Evolutionary conservation across 2,888 invertebrate genomes (phyloP), one percentile per base, ranked within the genome.

Genomic region (Nipponacmea schrenckii): DNA sequence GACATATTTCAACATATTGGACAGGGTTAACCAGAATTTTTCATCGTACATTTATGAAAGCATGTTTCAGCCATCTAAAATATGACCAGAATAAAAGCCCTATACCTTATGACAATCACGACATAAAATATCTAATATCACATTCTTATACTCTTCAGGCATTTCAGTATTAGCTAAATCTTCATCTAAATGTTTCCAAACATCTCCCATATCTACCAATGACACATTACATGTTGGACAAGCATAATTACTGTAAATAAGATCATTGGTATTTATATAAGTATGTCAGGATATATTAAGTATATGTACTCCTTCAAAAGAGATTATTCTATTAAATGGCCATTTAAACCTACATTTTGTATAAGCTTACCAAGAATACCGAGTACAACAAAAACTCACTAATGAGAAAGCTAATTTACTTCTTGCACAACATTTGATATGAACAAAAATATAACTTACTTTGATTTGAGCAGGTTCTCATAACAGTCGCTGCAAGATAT

Each of bases 91-190:
- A n/a, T n/a, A n/a, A n/a, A n/a, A n/a, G n/a, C n/a, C n/a, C n/a
- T n/a, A 68, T 89, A 95, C 95, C 92, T 94, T 93, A 88, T 96
- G 96, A 88, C 96, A 96, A 90, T 96, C 96, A 88, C 94, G 95
- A 90, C 96, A 96, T 12, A 96, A 91, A 84, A 96, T 94, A 72
- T 94, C 93, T 26, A 95, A 93, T 83, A 93, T 93, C 85, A 93
- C 93, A 88, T 94, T 93, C 12, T 92, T 93, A 84, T 95, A 95
- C 83, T 94, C 95, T 0, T 92, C 91, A 0, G 96, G 95, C 94
- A 96, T 94, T 7, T 94, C 94, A 45, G 94, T 94, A 72, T 93
- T 92, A 0, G 92, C 92, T 27, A 96, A 93, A 89, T 96, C 95
- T 0, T 92, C 93, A 86, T 96, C 96, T 80, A 96, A 89, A 85